Conservation (phyloP, 2,113 vertebrate genomes). For the Gopherus evgoodei region DNA sequence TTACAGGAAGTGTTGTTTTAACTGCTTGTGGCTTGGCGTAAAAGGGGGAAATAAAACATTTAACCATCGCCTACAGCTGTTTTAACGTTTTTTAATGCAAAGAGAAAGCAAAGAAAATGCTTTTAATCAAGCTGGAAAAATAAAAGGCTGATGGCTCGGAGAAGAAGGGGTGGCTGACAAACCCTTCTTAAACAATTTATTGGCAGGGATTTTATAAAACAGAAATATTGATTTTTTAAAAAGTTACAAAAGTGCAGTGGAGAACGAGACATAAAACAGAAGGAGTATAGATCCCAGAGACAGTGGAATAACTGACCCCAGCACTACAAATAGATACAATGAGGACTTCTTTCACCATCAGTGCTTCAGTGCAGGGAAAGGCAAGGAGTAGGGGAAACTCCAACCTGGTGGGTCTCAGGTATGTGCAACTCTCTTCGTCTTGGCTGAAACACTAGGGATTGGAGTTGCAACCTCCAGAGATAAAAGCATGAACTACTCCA, state of each 20-base stretch:
- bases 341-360: background rate
- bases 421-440: background rate
- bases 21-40: background rate
- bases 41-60: background rate
- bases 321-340: background rate
- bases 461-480: background rate
- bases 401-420: background rate
- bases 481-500: background rate
- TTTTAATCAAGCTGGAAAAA: background rate
- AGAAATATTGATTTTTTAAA: background rate
- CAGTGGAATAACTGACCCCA: background rate
- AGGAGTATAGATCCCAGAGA: background rate
- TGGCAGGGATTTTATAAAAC: no score
- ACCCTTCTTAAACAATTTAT: no score
- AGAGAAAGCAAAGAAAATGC: background rate
- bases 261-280: background rate
- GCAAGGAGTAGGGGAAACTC: background rate
- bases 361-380: background rate
- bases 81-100: background rate
- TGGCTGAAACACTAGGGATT: background rate
- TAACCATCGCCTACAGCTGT: background rate
- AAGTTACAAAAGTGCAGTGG: background rate
- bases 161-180: no score
- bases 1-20: background rate
- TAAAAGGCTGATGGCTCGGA: background rate